Base-by-base conservation (phyloP, 2,888 invertebrate genomes). In the Mythimna albipuncta region DNA sequence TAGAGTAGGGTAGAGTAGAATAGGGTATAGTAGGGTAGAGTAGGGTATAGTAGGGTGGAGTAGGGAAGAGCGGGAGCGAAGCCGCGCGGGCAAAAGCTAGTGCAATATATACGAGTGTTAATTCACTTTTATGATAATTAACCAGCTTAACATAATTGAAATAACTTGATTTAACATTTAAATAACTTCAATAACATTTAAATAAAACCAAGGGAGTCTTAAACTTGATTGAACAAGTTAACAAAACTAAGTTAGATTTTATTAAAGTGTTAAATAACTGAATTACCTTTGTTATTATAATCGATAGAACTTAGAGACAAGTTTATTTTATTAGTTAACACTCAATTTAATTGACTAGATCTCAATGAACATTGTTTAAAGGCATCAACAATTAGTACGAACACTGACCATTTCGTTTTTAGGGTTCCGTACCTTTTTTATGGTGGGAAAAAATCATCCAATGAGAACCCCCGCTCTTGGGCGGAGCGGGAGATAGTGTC, bases 141-240 rank as follows among this genome's bases (percentile, higher is more conserved):
- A 32, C 38, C 50, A 69, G 57, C 21, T 50, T 26, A 62, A 62
- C 6, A 41, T 2, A 71, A 59, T 44, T 44, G 7, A 54, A 61
- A 35, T 32, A 32, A 61, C 38, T 50, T 26, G 4, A 69, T 75
- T 55, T 50, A 35, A 77, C 32, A 77, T 55, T 58, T 13, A 74
- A 58, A 74, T 57, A 64, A 41, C 11, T 50, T 13, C 16, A 16
- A 47, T 16, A 47, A 47, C 47, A 16, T 16, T 47, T 47, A 26
- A 16, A 32, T 57, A 13, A 77, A 61, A 77, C 6, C 13, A 32
- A 61, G n/a, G 11, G 52, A 75, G 50, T 55, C 52, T 77, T 19
- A 19, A 72, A 61, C 44, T 62, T 26, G 35, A 72, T 62, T 65
- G 47, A 58, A 35, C 26, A 68, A 68, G 38, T 47, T 61, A 47